Base-by-base conservation (phyloP, 2,113 vertebrate genomes). In the Hypocryptadius cinnamomeus region DNA sequence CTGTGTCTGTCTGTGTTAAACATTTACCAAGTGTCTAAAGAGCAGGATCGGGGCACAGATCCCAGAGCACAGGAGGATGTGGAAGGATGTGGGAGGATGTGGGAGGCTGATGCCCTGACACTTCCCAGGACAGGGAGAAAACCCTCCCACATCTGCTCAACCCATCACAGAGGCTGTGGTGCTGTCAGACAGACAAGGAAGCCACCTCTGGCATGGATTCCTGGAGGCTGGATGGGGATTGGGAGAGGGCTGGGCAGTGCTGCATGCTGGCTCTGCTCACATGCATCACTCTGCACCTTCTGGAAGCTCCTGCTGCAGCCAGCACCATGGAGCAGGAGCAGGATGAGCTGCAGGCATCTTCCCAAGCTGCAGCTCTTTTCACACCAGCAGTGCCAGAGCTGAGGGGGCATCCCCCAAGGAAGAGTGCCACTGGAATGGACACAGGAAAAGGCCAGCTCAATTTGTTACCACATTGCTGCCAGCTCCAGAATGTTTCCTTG, bases 351-450 rank as follows among this genome's bases (percentile, higher is more conserved):
- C 33, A 27, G 47, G 3, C 21, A 10, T 1, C 15, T 59, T 40
- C 56, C 44, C 8, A 3, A 0, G 30, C 14, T 6, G 2, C 44
- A 30, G 77, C 24, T 53, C 57, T 48, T 5, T 0, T 20, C 31
- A 47, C 56, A 35, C 15, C 79, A 40, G 50, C 57, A 30, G 57
- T 27, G 25, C 57, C 66, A 54, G 2, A 7, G 40, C 80, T 84
- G n/a, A 77, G 45, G 31, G 10, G 7, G 17, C 40, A 42, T 16
- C 37, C 20, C n/a, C 50, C 48, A 64, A 15, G 60, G 60, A 73
- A 48, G 13, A 23, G 23, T 40, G 24, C 14, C 14, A 1, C 71
- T 61, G 50, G 48, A 73, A 66, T 11, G 4, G 27, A 45, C 37
- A 8, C 4, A 10, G 59, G 4, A 20, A 47, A 44, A 61, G n/a